Conservation (phyloP, 2,888 invertebrate species). For the Tortrix viridana region DNA sequence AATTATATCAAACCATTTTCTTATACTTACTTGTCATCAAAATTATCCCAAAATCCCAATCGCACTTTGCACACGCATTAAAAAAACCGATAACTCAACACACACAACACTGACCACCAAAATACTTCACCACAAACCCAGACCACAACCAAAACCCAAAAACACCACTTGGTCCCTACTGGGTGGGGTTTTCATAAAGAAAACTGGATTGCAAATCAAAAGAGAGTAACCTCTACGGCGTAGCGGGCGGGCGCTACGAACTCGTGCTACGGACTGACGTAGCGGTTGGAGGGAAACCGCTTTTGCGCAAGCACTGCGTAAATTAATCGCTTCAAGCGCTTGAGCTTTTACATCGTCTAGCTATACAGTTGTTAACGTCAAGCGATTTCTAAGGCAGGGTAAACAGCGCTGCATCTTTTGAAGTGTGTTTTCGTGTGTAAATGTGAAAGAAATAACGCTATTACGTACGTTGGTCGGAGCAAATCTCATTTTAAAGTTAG, state of each 20-base stretch:
- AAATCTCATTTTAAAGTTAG: background rate
- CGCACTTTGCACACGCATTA: constrained; percentile 41
- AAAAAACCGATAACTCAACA: constrained; percentile 39
- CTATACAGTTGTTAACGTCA: background rate
- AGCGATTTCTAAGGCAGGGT: constrained; percentile 8
- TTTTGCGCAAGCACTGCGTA: constrained; percentile 37
- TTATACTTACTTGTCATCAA: constrained; percentile 18
- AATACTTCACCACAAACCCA: constrained; percentile 17
- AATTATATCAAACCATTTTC: background rate
- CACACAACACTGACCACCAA: constrained; percentile 15
- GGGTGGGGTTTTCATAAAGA: constrained; percentile 58
- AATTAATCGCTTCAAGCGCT: constrained; percentile 23
- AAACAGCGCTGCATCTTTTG: constrained; percentile 5
- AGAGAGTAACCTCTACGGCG: constrained; percentile 41
- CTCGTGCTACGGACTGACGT: constrained; percentile 41
- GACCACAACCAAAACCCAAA: constrained; percentile 23
- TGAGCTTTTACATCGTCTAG: constrained; percentile 13
- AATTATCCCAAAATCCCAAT: constrained; percentile 34
- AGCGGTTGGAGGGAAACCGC: constrained; percentile 38
- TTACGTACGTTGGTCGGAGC: background rate
- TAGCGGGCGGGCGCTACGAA: constrained; percentile 51
- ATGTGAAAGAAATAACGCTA: constrained; percentile 1
- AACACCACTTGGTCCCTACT: constrained; percentile 22
- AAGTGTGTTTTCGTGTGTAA: background rate
- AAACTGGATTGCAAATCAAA: constrained; percentile 53